Percentiles rank a stretch among this genome's conserved stretches.
phyloP scores from a whole-genome alignment of 1,140 invertebrate species.

The Linepithema humile region DNA sequence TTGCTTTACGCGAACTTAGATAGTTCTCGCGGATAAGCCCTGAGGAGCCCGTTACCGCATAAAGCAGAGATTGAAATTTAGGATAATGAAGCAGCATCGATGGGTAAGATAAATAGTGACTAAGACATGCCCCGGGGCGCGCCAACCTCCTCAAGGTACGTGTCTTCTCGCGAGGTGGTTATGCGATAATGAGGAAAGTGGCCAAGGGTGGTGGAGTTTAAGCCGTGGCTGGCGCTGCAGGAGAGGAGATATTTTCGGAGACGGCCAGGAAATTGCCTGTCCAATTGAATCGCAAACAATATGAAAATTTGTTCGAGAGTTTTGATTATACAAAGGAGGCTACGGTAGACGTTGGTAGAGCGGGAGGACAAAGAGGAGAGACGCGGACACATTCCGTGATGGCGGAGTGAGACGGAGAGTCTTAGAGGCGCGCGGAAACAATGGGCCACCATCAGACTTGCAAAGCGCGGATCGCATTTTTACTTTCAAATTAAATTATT shows the following conservation, averaged over 20 bases:
- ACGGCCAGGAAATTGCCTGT: constrained; percentile 81
- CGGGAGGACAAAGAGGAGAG: constrained; percentile 48
- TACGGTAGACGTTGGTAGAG: constrained; percentile 59
- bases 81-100: constrained; percentile 64
- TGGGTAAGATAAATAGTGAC: constrained; percentile 64
- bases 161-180: constrained; percentile 42
- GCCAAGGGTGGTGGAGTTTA: constrained; percentile 53
- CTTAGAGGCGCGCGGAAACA: constrained; percentile 80
- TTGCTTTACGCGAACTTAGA: constrained; percentile 51
- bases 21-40: constrained; percentile 12
- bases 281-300: constrained; percentile 84
- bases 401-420: constrained; percentile 75
- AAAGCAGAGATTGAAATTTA: constrained; percentile 46
- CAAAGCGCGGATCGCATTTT: constrained; percentile 80
- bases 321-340: constrained; percentile 83
- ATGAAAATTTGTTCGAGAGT: constrained; percentile 84
- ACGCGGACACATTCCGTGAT: constrained; percentile 69
- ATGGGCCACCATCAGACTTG: constrained; percentile 82
- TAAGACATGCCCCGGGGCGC: constrained; percentile 36
- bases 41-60: constrained; percentile 20
- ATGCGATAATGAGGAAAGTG: constrained; percentile 58
- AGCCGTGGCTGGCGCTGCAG: constrained; percentile 34
- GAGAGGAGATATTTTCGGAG: constrained; percentile 79
- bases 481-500: constrained; percentile 83
- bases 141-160: constrained; percentile 57